phyloP scores from a whole-genome alignment of 2,888 invertebrate species.

The Heliconius aoede region DNA sequence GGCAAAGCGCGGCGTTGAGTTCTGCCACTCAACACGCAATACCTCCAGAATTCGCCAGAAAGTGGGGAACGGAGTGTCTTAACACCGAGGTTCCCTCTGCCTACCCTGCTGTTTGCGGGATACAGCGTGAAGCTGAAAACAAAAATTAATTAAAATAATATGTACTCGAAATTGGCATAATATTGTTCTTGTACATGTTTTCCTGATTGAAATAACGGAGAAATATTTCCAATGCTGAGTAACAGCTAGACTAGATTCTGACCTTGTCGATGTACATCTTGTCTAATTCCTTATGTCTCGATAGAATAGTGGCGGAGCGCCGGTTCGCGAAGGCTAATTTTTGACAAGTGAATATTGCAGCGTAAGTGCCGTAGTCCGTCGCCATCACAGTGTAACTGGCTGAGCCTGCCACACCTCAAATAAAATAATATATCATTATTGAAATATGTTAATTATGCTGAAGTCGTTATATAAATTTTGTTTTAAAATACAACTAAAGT shows the following conservation, averaged over 20 bases:
- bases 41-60: no score
- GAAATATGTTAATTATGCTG: neutral
- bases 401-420: slow-evolving; percentile 88
- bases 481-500: neutral
- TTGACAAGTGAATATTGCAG: slow-evolving; percentile 91
- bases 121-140: no score
- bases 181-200: neutral
- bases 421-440: neutral
- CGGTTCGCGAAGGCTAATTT: slow-evolving; percentile 89
- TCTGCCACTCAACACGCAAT: no score
- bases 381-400: slow-evolving; percentile 89
- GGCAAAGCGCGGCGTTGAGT: no score
- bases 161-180: neutral
- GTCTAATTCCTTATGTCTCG: slow-evolving; percentile 88
- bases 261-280: slow-evolving; percentile 88
- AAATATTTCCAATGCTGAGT: neutral
- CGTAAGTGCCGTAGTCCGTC: slow-evolving; percentile 90
- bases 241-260: slow-evolving; percentile 37
- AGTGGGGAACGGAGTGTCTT: no score
- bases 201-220: neutral
- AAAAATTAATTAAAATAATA: neutral
- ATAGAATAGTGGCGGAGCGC: slow-evolving; percentile 91
- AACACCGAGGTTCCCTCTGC: no score
- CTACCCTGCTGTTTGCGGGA: no score
- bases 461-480: neutral